Percentiles rank a stretch among this genome's conserved stretches.
These are phyloP conservation scores for Stegostoma tigrinum DNA, from an alignment of 2,113 vertebrate genomes.

Conservation along the genomic window DNA sequence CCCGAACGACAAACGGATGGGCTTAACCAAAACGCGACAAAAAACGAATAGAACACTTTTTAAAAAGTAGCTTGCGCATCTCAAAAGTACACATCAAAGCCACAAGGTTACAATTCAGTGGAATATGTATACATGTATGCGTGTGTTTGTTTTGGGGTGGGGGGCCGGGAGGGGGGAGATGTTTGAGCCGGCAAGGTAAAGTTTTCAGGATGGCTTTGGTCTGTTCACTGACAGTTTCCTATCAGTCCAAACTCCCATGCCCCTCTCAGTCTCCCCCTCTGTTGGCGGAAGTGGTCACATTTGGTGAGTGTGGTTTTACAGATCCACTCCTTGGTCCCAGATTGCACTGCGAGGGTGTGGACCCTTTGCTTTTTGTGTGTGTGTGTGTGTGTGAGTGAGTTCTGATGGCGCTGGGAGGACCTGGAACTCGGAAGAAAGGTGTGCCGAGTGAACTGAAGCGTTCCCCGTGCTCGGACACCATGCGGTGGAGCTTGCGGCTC, in stretches of 20 bases:
- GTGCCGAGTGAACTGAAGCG: background rate
- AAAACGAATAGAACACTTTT: background rate
- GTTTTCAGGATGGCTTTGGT: background rate
- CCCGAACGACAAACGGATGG: background rate
- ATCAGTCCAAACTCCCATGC: background rate
- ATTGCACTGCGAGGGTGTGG: constrained; percentile 34
- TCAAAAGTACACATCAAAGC: background rate
- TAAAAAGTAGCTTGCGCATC: background rate
- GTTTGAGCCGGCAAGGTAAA: no score
- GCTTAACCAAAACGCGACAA: background rate
- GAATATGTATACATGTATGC: background rate
- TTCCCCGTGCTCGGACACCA: background rate
- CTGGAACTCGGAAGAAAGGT: background rate
- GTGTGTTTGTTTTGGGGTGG: no score
- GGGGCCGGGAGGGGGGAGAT: no score
- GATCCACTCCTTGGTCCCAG: constrained; percentile 25
- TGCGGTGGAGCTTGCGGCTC: constrained; percentile 44
- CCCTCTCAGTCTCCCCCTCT: background rate
- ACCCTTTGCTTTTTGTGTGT: background rate
- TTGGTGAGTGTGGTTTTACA: background rate
- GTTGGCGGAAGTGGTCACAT: constrained; percentile 28
- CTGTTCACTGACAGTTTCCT: background rate
- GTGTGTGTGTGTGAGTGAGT: background rate
- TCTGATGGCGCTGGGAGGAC: constrained; percentile 43
- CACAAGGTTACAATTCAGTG: background rate